Evolutionary conservation across 1,140 invertebrate genomes (phyloP).

Genomic region (Drosophila asahinai): DNA sequence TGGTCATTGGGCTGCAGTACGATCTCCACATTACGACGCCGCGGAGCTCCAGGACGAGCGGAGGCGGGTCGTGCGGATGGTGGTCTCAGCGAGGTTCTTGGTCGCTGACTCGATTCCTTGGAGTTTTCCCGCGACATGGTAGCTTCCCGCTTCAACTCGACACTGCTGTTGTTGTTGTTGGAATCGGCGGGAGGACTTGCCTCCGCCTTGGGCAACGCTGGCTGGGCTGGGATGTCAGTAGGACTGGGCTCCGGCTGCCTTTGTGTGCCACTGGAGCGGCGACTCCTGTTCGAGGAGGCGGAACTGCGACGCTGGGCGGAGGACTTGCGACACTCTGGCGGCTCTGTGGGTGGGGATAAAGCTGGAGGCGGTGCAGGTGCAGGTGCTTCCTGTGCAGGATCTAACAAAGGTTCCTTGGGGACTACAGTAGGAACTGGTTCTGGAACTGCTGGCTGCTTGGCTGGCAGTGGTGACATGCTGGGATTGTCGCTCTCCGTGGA

Average conservation of each 20-base stretch:
- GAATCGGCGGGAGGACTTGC: constrained; percentile 5
- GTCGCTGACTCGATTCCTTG: constrained; percentile 72
- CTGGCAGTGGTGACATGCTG: constrained; percentile 39
- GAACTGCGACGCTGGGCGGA: constrained; percentile 31
- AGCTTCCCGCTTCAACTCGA: constrained; percentile 53
- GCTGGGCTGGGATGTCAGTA: constrained; percentile 1
- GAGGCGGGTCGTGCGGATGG: constrained; percentile 90
- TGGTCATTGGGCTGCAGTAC: constrained; percentile 86
- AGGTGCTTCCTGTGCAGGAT: constrained; percentile 19
- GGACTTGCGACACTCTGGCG: constrained; percentile 59
- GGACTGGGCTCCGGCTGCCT: constrained; percentile 22
- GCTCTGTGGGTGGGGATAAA: constrained; percentile 29
- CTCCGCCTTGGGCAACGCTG: neutral
- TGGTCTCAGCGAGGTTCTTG: constrained; percentile 87
- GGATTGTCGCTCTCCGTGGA: constrained; percentile 54
- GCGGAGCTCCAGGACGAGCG: constrained; percentile 91
- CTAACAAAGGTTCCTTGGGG: constrained; percentile 6
- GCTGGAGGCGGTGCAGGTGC: constrained; percentile 10
- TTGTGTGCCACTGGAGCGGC: constrained; percentile 63
- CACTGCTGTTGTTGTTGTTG: constrained; percentile 27
- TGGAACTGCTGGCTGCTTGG: constrained; percentile 6
- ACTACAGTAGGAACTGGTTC: constrained; percentile 3
- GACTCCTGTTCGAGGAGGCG: constrained; percentile 55
- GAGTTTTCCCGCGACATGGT: constrained; percentile 77
- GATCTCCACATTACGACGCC: constrained; percentile 87